These are phyloP conservation scores for Takifugu flavidus DNA, from an alignment of 2,113 vertebrate genomes.

Conservation along the genomic window DNA sequence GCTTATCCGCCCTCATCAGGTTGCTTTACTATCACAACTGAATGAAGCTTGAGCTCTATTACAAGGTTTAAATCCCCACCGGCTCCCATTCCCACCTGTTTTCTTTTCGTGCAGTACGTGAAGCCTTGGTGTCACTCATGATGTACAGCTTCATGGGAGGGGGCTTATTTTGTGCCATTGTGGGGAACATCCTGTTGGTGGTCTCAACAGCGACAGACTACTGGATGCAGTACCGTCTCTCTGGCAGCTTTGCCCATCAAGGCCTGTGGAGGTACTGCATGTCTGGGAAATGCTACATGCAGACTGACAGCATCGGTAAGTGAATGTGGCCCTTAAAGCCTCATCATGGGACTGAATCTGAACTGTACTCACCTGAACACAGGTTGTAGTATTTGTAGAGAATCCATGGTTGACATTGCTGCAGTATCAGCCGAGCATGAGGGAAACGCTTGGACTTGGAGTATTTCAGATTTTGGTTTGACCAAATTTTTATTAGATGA, in stretches of 20 bases:
- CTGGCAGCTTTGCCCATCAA: conserved; percentile 84
- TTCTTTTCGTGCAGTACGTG: conserved; percentile 37
- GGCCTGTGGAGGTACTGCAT: conserved; percentile 89
- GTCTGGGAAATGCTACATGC: conserved; percentile 86
- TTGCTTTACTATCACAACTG: no score
- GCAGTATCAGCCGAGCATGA: no score
- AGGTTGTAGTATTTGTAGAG: neutral
- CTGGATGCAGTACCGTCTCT: conserved; percentile 90
- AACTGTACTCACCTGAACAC: neutral
- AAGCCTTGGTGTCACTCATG: conserved; percentile 54
- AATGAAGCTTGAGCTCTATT: no score
- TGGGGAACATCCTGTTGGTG: conserved; percentile 85
- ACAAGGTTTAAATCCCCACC: neutral
- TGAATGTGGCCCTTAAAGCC: neutral
- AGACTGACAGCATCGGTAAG: conserved; percentile 86
- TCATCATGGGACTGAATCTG: neutral
- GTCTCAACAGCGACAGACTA: conserved; percentile 87
- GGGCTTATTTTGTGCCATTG: conserved; percentile 86
- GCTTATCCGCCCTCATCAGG: neutral
- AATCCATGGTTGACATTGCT: no score
- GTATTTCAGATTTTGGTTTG: no score
- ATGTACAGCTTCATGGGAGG: conserved; percentile 94
- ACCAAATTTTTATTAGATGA: no score
- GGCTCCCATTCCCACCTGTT: neutral
- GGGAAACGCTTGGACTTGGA: no score